A percentile compares a stretch with the other conserved stretches of the same genome.
Conservation (phyloP, 2,797 vertebrate species). For the Loriculus beryllinus region DNA sequence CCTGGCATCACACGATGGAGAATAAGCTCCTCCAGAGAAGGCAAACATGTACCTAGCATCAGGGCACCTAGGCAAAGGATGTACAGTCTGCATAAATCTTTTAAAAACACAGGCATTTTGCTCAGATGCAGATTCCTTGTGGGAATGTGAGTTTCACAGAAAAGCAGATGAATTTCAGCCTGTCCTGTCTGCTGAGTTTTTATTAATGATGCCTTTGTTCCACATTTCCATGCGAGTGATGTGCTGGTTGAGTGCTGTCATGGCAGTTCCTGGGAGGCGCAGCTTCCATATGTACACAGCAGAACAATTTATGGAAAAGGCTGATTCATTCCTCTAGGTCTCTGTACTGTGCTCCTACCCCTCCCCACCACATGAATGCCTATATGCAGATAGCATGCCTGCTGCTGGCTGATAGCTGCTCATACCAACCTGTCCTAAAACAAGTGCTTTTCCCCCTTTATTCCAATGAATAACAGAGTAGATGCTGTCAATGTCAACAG, state of each 20-base stretch:
- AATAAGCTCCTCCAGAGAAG: neutral
- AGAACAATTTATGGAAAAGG: neutral
- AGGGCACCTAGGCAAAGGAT: neutral
- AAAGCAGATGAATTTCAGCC: neutral
- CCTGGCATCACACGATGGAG: rapidly evolving
- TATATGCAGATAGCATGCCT: neutral
- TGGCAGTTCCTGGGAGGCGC: neutral
- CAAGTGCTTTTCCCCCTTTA: neutral
- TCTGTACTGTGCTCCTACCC: neutral
- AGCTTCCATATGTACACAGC: neutral
- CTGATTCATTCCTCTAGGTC: neutral
- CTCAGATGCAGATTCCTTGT: neutral
- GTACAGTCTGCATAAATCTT: neutral
- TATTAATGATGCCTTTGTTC: neutral
- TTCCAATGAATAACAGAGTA: neutral
- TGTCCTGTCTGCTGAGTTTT: neutral
- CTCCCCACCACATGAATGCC: neutral
- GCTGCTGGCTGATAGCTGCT: neutral
- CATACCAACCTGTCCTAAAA: neutral
- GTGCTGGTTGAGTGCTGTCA: rapidly evolving
- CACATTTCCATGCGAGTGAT: neutral
- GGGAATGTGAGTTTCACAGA: neutral
- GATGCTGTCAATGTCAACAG: neutral
- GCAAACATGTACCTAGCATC: rapidly evolving
- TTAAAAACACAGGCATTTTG: neutral